Conservation (phyloP, 2,888 invertebrate species). For the Eulithis prunata region DNA sequence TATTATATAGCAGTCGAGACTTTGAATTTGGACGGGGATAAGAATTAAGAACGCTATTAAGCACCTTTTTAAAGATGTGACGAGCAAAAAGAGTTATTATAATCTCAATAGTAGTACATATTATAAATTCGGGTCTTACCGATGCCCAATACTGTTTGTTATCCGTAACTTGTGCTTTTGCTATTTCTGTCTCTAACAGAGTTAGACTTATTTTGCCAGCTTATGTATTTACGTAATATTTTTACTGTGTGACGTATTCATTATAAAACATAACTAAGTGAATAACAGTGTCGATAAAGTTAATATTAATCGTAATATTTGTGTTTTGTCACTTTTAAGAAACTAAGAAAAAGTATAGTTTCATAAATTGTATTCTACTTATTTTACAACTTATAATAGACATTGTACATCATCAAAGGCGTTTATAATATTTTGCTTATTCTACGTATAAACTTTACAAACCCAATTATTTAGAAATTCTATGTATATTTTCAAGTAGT, state of each 20-base stretch:
- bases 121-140: not conserved
- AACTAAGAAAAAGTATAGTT: not conserved
- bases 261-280: not conserved
- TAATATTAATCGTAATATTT: too few species aligned
- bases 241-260: not conserved
- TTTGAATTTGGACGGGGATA: slow-evolving; percentile 20
- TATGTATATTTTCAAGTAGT: not conserved
- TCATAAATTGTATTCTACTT: slow-evolving; percentile 7
- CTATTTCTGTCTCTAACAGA: not conserved
- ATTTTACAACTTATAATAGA: slow-evolving; percentile 22
- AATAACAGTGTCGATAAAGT: not conserved
- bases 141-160: too few species aligned
- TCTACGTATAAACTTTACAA: slow-evolving; percentile 4
- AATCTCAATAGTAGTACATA: slow-evolving; percentile 3
- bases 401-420: slow-evolving; percentile 26
- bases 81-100: slow-evolving; percentile 6
- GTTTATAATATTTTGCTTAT: slow-evolving; percentile 25
- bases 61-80: slow-evolving; percentile 14
- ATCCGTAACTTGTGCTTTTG: not conserved
- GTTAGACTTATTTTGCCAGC: not conserved
- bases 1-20: slow-evolving; percentile 3
- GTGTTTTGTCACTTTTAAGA: slow-evolving; percentile 4
- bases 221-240: not conserved
- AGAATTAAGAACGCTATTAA: slow-evolving; percentile 21
- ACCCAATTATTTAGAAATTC: not conserved